Evolutionary conservation across 2,113 vertebrate species (phyloP).

Genomic region (Eulemur macaco): DNA sequence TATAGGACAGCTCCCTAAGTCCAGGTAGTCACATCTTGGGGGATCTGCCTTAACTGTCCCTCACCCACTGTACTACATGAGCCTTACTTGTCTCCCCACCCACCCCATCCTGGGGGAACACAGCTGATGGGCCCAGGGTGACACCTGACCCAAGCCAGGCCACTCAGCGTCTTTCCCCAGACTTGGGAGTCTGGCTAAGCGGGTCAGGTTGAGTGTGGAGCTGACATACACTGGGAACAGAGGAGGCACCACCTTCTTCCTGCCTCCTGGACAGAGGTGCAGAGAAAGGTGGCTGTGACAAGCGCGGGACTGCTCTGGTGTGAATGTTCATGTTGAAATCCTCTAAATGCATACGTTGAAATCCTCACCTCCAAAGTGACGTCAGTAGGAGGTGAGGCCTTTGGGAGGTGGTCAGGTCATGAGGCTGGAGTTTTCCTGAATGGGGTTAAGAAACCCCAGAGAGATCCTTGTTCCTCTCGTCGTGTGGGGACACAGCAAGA

Average conservation of each 20-base stretch:
- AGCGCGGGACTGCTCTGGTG: rapidly evolving
- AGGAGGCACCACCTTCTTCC: background rate
- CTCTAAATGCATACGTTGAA: background rate
- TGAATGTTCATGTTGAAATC: too few relatives aligned
- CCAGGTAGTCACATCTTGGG: background rate
- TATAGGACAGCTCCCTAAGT: background rate
- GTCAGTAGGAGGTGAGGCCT: background rate
- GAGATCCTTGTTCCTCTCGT: background rate
- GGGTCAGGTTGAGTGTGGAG: background rate
- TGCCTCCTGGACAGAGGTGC: background rate
- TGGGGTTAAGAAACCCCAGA: background rate
- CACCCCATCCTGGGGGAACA: background rate
- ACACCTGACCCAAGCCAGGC: background rate
- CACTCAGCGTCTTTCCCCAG: background rate
- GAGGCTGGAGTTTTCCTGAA: background rate
- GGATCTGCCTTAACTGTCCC: background rate
- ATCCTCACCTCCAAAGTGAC: background rate
- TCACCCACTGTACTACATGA: background rate
- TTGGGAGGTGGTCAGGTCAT: background rate
- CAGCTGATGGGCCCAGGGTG: background rate
- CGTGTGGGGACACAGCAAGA: background rate
- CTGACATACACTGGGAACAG: background rate
- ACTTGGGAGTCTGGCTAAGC: too few relatives aligned
- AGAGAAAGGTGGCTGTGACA: background rate
- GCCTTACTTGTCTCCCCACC: background rate